Percentiles rank a stretch among this genome's conserved stretches.
phyloP scores from a whole-genome alignment of 2,888 invertebrate genomes.

The Blastobasis adustella region DNA sequence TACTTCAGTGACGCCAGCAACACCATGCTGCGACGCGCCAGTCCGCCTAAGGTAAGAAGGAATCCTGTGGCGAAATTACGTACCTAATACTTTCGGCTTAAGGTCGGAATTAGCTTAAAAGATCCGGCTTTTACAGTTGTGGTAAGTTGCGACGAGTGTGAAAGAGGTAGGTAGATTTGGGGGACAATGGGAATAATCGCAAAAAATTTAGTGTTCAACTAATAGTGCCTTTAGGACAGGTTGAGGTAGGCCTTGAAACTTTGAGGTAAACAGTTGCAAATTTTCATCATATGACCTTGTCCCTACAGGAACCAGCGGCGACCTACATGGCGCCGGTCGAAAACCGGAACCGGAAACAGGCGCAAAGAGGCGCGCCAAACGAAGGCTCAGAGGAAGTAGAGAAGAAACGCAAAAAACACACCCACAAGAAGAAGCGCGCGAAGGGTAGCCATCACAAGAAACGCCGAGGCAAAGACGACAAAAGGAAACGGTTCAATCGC shows the following conservation, averaged over 20 bases:
- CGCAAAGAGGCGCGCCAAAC: conserved; percentile 11
- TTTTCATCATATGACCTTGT: no score
- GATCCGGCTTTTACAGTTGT: no score
- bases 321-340: conserved; percentile 61
- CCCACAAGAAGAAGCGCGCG: conserved; percentile 40
- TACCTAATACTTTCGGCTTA: no score
- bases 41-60: conserved; percentile 40
- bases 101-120: no score
- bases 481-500: conserved; percentile 34
- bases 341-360: conserved; percentile 26
- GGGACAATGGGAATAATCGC: no score
- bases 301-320: conserved; percentile 37
- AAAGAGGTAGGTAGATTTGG: no score
- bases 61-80: conserved; percentile 31
- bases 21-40: conserved; percentile 31
- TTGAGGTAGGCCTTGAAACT: no score
- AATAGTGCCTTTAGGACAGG: no score
- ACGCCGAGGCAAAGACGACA: conserved; percentile 36
- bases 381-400: conserved; percentile 22
- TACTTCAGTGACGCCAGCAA: conserved; percentile 64
- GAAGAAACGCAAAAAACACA: conserved; percentile 39
- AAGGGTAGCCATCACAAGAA: conserved; percentile 36
- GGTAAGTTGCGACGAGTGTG: no score
- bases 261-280: no score
- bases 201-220: no score